Evolutionary conservation across 2,113 vertebrate species (phyloP).

Genomic region (Callipepla squamata): DNA sequence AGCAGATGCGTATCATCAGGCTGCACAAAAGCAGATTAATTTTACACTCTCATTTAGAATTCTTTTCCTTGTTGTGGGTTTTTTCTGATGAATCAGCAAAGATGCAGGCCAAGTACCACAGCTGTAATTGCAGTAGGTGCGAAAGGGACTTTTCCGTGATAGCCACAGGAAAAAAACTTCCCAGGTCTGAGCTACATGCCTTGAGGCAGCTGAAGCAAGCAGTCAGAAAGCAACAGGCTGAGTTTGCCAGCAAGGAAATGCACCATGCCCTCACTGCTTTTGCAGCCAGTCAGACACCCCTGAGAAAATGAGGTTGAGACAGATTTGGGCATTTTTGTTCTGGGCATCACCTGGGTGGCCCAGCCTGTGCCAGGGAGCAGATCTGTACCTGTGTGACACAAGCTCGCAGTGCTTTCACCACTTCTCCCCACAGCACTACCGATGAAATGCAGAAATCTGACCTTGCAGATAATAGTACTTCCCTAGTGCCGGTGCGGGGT

Average conservation of each 20-base stretch:
- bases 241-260: background rate
- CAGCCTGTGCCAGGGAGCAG: background rate
- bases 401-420: background rate
- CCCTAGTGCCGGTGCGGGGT: background rate
- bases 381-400: background rate
- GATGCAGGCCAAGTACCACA: background rate
- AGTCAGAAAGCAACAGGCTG: background rate
- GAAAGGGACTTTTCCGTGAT: background rate
- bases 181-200: background rate
- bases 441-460: background rate
- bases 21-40: background rate
- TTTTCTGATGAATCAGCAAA: background rate
- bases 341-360: background rate
- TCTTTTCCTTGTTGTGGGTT: background rate
- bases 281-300: background rate
- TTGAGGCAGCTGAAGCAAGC: background rate
- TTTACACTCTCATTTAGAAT: rapidly evolving
- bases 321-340: background rate
- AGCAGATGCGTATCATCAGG: background rate
- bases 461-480: background rate
- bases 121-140: background rate
- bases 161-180: background rate
- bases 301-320: background rate
- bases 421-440: background rate
- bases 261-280: background rate